Base-by-base conservation (phyloP, 2,888 invertebrate species). In the Drosophila mettleri region DNA sequence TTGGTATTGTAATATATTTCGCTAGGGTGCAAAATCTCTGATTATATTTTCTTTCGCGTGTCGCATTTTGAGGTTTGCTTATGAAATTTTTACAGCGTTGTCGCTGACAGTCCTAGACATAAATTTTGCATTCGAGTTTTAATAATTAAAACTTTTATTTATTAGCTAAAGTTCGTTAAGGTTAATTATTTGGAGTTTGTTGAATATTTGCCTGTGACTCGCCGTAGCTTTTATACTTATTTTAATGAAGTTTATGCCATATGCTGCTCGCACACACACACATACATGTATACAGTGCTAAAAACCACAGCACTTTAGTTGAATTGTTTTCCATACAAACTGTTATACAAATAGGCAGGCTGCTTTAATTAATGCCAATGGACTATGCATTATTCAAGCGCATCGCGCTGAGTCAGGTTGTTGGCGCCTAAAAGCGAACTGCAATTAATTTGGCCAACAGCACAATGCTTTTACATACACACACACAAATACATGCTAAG, bases 381-480 rank as follows among this genome's bases (percentile, higher is more conserved):
- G 55, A 46, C 31, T 41, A 41, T 80, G 59, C 60, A 77, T 80
- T 86, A 86, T 84, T 86, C 52, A 83, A 54, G 49, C 36, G 48
- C 66, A 69, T 59, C 66, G 69, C 60, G 54, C 16, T 9, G 48
- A 24, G 39, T 24, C 52, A 60, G 59, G 64, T 53, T 55, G 49
- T n/a, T 48, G 41, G 31, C 48, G 69, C 39, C 80, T 67, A 66
- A 69, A 58, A 78, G 65, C 58, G 65, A 59, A 66, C 53, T 85
- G 83, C 80, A 85, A 85, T 86, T 78, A 85, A 87, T 86, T 86
- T 78, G 52, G 24, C 41, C 53, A 62, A 66, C 64, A 68, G 53
- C 24, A 55, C 33, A 57, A 29, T 39, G 20, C 34, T 27, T 49
- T 20, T 18, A 9, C 54, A 51, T n/a, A 38, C 27, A 52, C 24